Conservation (phyloP, 2,113 vertebrate genomes). For the Erythrolamprus reginae region DNA sequence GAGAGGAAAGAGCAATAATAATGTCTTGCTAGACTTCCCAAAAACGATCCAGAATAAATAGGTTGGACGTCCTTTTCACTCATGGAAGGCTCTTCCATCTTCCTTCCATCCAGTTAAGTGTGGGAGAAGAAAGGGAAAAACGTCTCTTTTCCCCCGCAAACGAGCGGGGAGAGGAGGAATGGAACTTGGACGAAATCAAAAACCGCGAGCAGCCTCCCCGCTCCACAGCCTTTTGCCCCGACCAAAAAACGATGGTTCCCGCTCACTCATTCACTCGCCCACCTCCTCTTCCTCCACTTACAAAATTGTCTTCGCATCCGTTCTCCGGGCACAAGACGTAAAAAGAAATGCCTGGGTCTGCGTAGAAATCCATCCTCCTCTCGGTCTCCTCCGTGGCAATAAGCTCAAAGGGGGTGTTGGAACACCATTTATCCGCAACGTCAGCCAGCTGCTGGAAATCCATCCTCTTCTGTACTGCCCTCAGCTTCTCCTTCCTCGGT, state of each 20-base stretch:
- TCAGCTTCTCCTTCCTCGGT: neutral
- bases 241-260: neutral
- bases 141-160: neutral
- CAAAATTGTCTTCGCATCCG: constrained; percentile 90
- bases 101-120: neutral
- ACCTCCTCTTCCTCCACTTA: constrained; percentile 68
- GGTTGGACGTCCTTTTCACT: neutral
- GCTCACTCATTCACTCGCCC: neutral
- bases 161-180: neutral
- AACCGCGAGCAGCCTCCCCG: neutral
- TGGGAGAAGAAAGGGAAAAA: too few relatives aligned
- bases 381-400: constrained; percentile 94
- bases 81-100: neutral
- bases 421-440: constrained; percentile 93
- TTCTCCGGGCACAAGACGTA: constrained; percentile 91
- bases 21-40: neutral
- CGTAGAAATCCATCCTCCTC: constrained; percentile 94
- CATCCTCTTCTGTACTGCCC: constrained; percentile 67
- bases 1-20: neutral
- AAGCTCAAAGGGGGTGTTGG: constrained; percentile 91
- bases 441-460: constrained; percentile 95
- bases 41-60: neutral
- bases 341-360: constrained; percentile 93
- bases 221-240: neutral
- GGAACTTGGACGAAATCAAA: neutral